phyloP scores from a whole-genome alignment of 2,888 invertebrate genomes.

The Caenorhabditis afra region DNA sequence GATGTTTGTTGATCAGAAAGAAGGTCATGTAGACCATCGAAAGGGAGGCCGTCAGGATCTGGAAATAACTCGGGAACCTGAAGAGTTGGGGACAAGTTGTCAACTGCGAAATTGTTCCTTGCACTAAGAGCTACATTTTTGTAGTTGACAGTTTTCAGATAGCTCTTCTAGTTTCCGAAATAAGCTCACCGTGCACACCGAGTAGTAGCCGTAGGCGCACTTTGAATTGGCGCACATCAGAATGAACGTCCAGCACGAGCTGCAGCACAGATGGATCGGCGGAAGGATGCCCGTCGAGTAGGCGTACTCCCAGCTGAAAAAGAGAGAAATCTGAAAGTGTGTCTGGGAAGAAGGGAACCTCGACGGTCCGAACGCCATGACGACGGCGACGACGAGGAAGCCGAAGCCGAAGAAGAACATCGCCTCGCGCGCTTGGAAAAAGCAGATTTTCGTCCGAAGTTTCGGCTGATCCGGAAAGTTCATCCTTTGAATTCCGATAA shows the following conservation, averaged over 20 bases:
- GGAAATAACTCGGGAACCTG: neutral
- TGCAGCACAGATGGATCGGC: neutral
- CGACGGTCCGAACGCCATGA: neutral
- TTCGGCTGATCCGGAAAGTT: neutral
- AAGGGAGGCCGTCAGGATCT: neutral
- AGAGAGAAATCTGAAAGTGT: neutral
- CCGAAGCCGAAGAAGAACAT: neutral
- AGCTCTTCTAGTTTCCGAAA: no score
- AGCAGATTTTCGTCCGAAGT: neutral
- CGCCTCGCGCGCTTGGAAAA: neutral
- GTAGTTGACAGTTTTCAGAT: no score
- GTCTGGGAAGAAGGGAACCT: neutral
- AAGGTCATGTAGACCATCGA: neutral
- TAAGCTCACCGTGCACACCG: neutral
- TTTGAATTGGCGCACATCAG: constrained; percentile 3
- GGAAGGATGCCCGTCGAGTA: neutral
- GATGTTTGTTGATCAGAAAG: neutral
- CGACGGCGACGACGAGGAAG: neutral
- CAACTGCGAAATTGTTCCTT: no score
- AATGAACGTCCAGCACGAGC: neutral
- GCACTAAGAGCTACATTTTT: no score
- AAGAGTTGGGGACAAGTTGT: neutral
- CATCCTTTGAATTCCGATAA: no score
- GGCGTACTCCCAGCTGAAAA: neutral
- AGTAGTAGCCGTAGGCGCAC: constrained; percentile 1